Conservation (phyloP, 2,797 vertebrate species). For the Astyanax mexicanus region DNA sequence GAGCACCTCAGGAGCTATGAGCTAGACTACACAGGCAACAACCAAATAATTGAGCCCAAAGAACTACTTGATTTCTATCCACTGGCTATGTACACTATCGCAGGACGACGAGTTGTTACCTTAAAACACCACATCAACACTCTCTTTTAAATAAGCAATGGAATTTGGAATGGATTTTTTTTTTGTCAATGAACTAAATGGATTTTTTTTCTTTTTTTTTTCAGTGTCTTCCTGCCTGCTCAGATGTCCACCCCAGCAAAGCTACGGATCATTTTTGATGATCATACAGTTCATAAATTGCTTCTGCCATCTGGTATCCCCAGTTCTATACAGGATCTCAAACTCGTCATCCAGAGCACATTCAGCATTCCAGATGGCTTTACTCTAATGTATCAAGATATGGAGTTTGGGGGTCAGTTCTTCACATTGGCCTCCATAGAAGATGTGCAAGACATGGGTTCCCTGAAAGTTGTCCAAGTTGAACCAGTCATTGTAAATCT, state of each 20-base stretch:
- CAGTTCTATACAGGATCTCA: constrained; percentile 40
- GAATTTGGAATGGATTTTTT: background rate
- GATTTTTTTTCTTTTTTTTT: constrained; percentile 14
- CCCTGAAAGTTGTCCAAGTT: constrained; percentile 45
- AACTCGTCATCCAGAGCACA: constrained; percentile 15
- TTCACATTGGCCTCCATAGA: constrained; percentile 30
- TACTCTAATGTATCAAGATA: constrained; percentile 36
- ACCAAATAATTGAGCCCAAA: constrained; percentile 31
- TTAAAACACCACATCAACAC: constrained; percentile 48
- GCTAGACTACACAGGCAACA: constrained; percentile 42
- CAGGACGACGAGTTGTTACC: constrained; percentile 27
- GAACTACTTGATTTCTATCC: constrained; percentile 37
- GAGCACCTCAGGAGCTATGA: constrained; percentile 53
- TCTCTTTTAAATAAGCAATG: constrained; percentile 26
- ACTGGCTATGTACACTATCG: constrained; percentile 30
- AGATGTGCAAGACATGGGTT: constrained; percentile 47
- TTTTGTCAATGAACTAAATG: background rate
- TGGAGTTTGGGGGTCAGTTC: constrained; percentile 38
- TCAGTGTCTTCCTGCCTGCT: constrained; percentile 26
- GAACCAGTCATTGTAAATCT: constrained; percentile 31
- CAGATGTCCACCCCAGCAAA: constrained; percentile 40
- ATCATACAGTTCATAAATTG: constrained; percentile 35
- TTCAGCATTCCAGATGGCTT: constrained; percentile 34
- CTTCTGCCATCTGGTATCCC: constrained; percentile 40
- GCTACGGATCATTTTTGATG: constrained; percentile 34